Evolutionary conservation across 2,797 vertebrate genomes (phyloP), one percentile per base, ranked within the genome.

Genomic region (Polyboroides typus): DNA sequence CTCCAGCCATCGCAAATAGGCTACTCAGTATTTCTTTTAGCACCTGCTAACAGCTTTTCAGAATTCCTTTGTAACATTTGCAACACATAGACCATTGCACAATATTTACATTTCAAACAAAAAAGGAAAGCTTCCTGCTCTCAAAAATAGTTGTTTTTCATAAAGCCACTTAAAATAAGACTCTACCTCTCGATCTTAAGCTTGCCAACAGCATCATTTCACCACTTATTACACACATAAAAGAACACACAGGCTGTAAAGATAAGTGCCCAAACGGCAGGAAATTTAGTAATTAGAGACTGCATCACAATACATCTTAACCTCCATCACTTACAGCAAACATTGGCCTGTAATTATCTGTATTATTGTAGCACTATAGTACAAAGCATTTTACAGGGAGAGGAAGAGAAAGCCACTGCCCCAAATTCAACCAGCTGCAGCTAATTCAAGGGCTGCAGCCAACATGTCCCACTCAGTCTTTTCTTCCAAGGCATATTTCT

Each of bases 381-480:
- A 80, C 42, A 50, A 66, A 82, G 67, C 20, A 9, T 66, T 59
- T 34, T 5, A 5, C 50, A 66, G 73, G 13, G 17, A 76, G 6
- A 80, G 44, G 26, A 58, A 55, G 25, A 85, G 23, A 52, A 63
- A 76, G 14, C 10, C 15, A 18, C 42, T 44, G 4, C 48, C 27
- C 11, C 80, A 85, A 94, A 95, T 84, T 93, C 94, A 93, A 15
- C 58, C 91, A 96, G 86, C 94, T 96, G 96, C 90, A 94, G 72
- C 72, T 40, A 64, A 93, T 92, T 91, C 93, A 92, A 89, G 82
- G 62, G 92, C 93, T 79, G 67, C 90, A 96, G 50, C 81, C 83
- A 88, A 56, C 63, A 15, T 36, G 58, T 91, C 75, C 92, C 91
- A 73, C 97, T 95, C 92, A 36, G 86, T 86, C 81, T 94, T 93